phyloP scores from a whole-genome alignment of 2,888 invertebrate species.

The Nemapogon koenigi region DNA sequence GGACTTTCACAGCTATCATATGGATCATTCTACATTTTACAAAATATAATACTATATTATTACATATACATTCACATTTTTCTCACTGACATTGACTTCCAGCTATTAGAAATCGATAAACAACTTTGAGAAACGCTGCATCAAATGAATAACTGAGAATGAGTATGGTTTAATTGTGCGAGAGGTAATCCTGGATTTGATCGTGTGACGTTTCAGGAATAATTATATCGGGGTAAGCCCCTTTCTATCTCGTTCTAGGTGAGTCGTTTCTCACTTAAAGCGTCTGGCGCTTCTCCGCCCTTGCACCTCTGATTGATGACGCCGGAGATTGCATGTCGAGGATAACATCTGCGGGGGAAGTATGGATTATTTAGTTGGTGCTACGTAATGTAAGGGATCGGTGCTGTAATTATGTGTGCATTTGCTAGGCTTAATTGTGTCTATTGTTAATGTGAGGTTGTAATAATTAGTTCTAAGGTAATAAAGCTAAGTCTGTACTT shows the following conservation, averaged over 20 bases:
- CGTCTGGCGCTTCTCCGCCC: conserved; percentile 15
- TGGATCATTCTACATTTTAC: no score
- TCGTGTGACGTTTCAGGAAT: conserved; percentile 27
- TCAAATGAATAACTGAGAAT: conserved; percentile 19
- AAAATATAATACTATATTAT: no score
- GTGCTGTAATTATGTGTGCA: no score
- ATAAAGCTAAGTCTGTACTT: no score
- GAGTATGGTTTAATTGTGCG: conserved; percentile 22
- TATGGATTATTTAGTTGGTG: conserved; percentile 54
- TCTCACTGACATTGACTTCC: no score
- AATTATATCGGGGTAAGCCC: conserved; percentile 29
- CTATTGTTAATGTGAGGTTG: no score
- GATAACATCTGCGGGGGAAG: conserved; percentile 57
- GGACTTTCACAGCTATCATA: no score
- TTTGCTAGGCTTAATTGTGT: no score
- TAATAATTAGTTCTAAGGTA: no score
- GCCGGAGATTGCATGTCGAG: conserved; percentile 60
- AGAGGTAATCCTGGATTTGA: conserved; percentile 22
- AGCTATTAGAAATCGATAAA: no score
- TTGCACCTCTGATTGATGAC: conserved; percentile 44
- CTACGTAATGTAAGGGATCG: conserved; percentile 13
- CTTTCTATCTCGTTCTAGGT: conserved; percentile 23
- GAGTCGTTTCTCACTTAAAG: conserved; percentile 10
- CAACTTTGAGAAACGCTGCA: neutral
- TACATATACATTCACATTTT: no score